These are phyloP conservation scores for Julus scandinavius DNA, from an alignment of 2,888 invertebrate species.

Conservation along the genomic window DNA sequence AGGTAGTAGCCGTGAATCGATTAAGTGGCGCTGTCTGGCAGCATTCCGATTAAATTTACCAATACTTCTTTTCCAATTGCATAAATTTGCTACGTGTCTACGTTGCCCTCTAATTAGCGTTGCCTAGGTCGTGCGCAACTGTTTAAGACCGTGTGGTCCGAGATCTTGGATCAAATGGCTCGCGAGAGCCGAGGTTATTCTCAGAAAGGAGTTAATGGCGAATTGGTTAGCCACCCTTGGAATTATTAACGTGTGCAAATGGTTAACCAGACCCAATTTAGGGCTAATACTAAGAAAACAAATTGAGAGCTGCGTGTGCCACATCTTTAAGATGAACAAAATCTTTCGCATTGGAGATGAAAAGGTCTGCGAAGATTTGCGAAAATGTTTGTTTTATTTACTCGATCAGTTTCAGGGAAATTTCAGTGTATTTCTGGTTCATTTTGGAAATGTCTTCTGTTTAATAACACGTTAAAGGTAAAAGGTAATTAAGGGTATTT, in stretches of 20 bases:
- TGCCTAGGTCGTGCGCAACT: background rate
- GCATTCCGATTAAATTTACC: background rate
- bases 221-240: background rate
- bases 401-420: too few relatives aligned
- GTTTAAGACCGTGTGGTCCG: background rate
- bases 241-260: background rate
- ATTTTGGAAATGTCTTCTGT: too few relatives aligned
- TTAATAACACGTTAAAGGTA: too few relatives aligned
- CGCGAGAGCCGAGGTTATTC: background rate
- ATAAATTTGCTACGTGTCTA: background rate
- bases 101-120: background rate
- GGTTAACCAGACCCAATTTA: background rate
- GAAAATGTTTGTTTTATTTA: too few relatives aligned
- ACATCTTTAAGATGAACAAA: background rate
- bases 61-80: background rate
- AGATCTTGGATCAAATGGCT: background rate
- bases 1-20: background rate
- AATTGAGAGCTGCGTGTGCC: background rate
- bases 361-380: too few relatives aligned
- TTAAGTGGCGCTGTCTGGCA: background rate
- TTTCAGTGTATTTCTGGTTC: too few relatives aligned
- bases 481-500: too few relatives aligned
- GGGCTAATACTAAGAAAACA: background rate
- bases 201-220: background rate
- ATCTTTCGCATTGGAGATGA: too few relatives aligned